Conservation (phyloP, 2,113 vertebrate species). For the Saiga tatarica region DNA sequence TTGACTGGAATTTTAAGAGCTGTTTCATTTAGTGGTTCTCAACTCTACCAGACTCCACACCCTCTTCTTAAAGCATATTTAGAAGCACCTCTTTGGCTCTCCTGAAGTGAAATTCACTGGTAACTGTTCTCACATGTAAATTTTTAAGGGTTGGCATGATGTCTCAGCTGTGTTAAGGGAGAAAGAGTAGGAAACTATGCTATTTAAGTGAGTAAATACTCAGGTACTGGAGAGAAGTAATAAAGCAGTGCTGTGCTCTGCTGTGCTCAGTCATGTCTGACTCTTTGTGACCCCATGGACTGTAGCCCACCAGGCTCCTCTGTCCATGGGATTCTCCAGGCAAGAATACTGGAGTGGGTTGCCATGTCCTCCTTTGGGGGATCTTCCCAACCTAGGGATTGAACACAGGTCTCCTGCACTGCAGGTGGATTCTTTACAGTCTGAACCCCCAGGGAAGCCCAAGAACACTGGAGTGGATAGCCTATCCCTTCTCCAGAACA, state of each 20-base stretch:
- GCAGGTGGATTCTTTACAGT: background rate
- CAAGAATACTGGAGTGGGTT: background rate
- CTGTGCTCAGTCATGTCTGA: background rate
- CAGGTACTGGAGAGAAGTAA: background rate
- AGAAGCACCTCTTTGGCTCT: background rate
- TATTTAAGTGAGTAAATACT: background rate
- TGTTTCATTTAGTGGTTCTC: background rate
- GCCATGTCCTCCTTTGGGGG: background rate
- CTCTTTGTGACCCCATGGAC: background rate
- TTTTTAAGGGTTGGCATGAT: slow-evolving; percentile 6
- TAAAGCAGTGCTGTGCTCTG: background rate
- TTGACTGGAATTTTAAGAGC: background rate
- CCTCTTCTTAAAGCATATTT: background rate
- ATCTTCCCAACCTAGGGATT: background rate
- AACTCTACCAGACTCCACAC: background rate
- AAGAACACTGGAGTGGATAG: background rate
- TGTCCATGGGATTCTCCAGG: background rate
- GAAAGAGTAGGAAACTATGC: background rate
- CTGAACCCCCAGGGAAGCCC: background rate
- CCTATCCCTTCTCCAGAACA: background rate
- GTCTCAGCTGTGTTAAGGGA: background rate
- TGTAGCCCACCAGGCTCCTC: background rate
- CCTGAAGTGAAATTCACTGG: slow-evolving; percentile 20
- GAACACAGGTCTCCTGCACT: background rate
- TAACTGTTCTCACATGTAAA: background rate